phyloP scores from a whole-genome alignment of 1,140 invertebrate genomes.

The Drosophila serrata region DNA sequence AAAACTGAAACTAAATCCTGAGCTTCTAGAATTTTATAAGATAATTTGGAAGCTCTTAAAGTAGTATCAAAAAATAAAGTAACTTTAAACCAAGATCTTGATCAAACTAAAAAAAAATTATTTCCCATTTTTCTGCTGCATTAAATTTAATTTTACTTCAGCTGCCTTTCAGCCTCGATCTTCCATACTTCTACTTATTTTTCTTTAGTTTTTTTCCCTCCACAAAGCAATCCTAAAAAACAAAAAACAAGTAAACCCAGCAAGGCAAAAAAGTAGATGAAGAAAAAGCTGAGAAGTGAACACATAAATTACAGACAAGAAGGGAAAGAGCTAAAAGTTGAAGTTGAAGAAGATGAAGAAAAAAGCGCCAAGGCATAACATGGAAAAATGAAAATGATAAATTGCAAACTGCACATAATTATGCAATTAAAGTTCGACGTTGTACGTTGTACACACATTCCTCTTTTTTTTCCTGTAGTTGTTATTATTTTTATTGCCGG shows the following conservation, averaged over 20 bases:
- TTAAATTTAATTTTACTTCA: conserved; percentile 52
- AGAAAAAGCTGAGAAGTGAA: conserved; percentile 44
- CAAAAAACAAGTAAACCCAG: conserved; percentile 30
- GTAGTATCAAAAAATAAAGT: not conserved
- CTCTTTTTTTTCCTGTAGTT: conserved; percentile 30
- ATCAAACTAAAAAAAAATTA: conserved; percentile 19
- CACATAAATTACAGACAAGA: conserved; percentile 75
- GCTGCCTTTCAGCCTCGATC: conserved; percentile 7
- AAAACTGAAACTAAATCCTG: not conserved
- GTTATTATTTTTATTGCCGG: conserved; percentile 74
- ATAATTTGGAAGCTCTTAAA: not conserved
- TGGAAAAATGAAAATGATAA: conserved; percentile 85
- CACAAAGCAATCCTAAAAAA: conserved; percentile 20
- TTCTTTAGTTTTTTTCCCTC: not conserved
- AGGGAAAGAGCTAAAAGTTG: conserved; percentile 1
- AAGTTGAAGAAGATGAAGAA: conserved; percentile 46
- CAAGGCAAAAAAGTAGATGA: conserved; percentile 12
- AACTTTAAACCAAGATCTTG: conserved; percentile 4
- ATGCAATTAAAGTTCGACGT: conserved; percentile 85
- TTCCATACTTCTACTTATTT: conserved; percentile 4
- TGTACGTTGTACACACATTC: conserved; percentile 53
- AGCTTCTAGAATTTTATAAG: too few relatives aligned
- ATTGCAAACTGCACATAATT: conserved; percentile 85
- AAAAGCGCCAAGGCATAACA: conserved; percentile 70
- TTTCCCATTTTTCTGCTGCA: conserved; percentile 61